Evolutionary conservation across 2,888 invertebrate species (phyloP).

Genomic region (Neuroscelio doddi): DNA sequence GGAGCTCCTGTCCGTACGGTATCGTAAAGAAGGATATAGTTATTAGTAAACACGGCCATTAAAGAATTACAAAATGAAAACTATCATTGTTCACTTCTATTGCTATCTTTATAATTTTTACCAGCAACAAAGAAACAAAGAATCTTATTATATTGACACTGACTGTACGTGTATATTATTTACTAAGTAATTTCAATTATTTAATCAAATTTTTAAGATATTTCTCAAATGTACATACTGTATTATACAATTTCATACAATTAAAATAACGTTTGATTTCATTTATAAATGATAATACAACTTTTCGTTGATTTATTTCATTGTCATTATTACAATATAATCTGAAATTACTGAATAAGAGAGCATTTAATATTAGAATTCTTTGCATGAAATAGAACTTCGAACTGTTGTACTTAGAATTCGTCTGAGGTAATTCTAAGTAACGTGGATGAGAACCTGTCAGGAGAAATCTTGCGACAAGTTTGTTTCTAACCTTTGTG

Average conservation of each 20-base stretch:
- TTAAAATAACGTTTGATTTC: too few species aligned
- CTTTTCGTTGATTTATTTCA: too few species aligned
- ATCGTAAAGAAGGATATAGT: slow-evolving; percentile 29
- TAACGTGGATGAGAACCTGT: slow-evolving; percentile 13
- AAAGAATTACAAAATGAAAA: slow-evolving; percentile 5
- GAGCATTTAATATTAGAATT: background rate
- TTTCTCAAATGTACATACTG: too few species aligned
- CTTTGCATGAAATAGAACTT: background rate
- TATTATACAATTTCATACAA: too few species aligned
- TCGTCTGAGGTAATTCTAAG: slow-evolving; percentile 32
- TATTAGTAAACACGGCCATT: slow-evolving; percentile 18
- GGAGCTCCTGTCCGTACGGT: slow-evolving; percentile 55
- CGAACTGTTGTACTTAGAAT: slow-evolving; percentile 27
- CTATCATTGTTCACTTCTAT: slow-evolving; percentile 9
- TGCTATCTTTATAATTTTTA: too few species aligned
- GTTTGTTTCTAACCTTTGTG: slow-evolving; percentile 25
- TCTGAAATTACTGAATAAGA: background rate
- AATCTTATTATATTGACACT: too few species aligned
- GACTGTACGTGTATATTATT: too few species aligned
- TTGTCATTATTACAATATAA: too few species aligned
- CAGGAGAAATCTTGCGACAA: slow-evolving; percentile 19
- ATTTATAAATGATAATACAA: too few species aligned
- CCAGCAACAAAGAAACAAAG: too few species aligned
- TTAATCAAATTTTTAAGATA: too few species aligned
- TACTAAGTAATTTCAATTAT: too few species aligned